A percentile compares a stretch with the other conserved stretches of the same genome.
phyloP scores from a whole-genome alignment of 2,888 invertebrate genomes.

The Dolichomitus sp. region DNA sequence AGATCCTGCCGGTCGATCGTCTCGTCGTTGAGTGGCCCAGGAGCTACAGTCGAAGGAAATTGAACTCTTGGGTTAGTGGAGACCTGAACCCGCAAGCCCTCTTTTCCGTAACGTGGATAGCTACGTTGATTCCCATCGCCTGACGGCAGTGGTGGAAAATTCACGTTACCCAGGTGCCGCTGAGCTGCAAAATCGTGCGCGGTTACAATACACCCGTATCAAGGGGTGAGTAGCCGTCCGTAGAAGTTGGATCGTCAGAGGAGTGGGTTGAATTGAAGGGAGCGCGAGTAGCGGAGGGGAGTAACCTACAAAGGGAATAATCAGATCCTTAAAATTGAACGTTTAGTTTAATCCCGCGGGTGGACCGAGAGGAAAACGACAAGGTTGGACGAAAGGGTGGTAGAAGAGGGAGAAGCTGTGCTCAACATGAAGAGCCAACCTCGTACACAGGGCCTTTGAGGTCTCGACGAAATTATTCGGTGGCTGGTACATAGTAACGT shows the following conservation, averaged over 20 bases:
- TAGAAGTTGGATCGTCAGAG: conserved; percentile 9
- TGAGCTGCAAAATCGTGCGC: conserved; percentile 8
- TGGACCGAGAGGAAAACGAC: conserved; percentile 52
- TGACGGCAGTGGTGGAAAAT: conserved; percentile 2
- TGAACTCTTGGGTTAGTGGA: conserved; percentile 27
- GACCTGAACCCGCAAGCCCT: conserved; percentile 11
- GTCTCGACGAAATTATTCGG: conserved; percentile 47
- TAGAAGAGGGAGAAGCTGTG: conserved; percentile 34
- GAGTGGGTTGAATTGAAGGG: conserved; percentile 6
- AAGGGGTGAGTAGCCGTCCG: not conserved
- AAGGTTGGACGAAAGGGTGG: conserved; percentile 56
- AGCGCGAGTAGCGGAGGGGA: not conserved
- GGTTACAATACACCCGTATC: conserved; percentile 7
- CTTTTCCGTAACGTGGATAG: not conserved
- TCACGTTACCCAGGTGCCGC: conserved; percentile 6
- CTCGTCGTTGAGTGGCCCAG: not conserved
- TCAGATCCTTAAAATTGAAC: conserved; percentile 51
- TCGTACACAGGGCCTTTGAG: conserved; percentile 38
- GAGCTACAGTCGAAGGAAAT: conserved; percentile 24
- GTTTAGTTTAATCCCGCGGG: conserved; percentile 44
- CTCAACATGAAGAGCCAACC: conserved; percentile 28
- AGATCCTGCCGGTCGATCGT: conserved; percentile 6
- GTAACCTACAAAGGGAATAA: conserved; percentile 46
- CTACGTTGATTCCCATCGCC: not conserved
- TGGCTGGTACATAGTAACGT: conserved; percentile 36